A percentile compares a stretch with the other conserved stretches of the same genome.
phyloP scores from a whole-genome alignment of 2,888 invertebrate species.

The Ornithoptera priamus region DNA sequence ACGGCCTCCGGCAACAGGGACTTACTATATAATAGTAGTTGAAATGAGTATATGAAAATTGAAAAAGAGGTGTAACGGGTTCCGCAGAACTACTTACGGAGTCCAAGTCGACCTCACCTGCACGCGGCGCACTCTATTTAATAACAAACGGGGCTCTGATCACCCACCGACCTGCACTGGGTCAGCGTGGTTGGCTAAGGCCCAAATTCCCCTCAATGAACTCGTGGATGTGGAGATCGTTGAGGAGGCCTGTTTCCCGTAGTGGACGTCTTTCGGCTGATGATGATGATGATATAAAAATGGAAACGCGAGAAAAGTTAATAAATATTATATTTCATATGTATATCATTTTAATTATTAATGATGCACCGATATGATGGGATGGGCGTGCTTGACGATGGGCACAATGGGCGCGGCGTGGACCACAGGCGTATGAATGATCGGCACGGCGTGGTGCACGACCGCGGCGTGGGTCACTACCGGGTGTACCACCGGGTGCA shows the following conservation, averaged over 20 bases:
- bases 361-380: conserved; percentile 63
- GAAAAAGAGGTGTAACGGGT: too few relatives aligned
- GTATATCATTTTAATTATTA: conserved; percentile 32
- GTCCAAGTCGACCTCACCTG: too few relatives aligned
- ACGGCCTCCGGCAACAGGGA: too few relatives aligned
- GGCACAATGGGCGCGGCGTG: conserved; percentile 53
- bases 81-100: too few relatives aligned
- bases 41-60: too few relatives aligned
- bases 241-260: too few relatives aligned
- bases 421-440: conserved; percentile 37
- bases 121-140: too few relatives aligned
- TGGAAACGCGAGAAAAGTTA: neutral
- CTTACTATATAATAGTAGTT: too few relatives aligned
- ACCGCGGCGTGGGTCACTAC: conserved; percentile 40
- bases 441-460: conserved; percentile 9
- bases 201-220: too few relatives aligned
- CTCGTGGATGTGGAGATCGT: too few relatives aligned
- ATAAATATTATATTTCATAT: conserved; percentile 25
- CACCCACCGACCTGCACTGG: too few relatives aligned
- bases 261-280: neutral
- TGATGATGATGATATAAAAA: neutral
- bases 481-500: conserved; percentile 53
- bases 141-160: too few relatives aligned
- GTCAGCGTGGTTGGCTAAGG: neutral
- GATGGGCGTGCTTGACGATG: conserved; percentile 53